These are phyloP conservation scores for Galeruca laticollis DNA, from an alignment of 2,888 invertebrate species.

Conservation along the genomic window DNA sequence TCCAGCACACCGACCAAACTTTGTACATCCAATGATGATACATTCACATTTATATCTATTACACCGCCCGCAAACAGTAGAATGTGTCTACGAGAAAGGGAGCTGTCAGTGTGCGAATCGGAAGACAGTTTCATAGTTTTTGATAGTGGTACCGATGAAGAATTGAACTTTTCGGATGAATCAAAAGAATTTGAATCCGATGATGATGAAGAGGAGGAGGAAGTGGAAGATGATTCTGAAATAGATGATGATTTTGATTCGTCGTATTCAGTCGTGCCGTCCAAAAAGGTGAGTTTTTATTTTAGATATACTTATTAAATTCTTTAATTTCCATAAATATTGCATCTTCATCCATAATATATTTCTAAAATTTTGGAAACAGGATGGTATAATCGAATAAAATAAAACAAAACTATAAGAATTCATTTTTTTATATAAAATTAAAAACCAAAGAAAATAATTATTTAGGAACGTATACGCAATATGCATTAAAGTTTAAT, in stretches of 20 bases:
- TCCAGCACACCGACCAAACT: conserved; percentile 6
- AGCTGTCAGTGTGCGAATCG: conserved; percentile 37
- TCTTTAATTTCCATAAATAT: too few species aligned
- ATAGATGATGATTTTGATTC: conserved; percentile 44
- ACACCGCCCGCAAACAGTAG: conserved; percentile 26
- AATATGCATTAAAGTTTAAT: too few species aligned
- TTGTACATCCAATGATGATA: conserved; percentile 3
- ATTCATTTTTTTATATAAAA: too few species aligned
- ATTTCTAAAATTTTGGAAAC: too few species aligned
- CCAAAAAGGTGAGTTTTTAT: conserved; percentile 45
- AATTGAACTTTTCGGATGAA: conserved; percentile 34
- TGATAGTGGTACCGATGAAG: conserved; percentile 63
- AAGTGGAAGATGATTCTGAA: background rate
- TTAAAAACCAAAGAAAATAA: too few species aligned
- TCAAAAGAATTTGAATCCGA: conserved; percentile 41
- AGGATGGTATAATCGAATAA: too few species aligned
- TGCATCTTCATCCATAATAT: too few species aligned
- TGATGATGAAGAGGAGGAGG: conserved; percentile 21
- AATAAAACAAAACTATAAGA: too few species aligned
- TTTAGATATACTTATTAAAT: background rate
- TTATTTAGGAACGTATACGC: too few species aligned
- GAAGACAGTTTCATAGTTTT: conserved; percentile 72
- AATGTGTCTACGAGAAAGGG: conserved; percentile 31
- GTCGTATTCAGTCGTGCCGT: conserved; percentile 41
- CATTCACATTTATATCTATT: conserved; percentile 27